A percentile compares a stretch with the other conserved stretches of the same genome.
phyloP scores from a whole-genome alignment of 2,797 vertebrate genomes.

The Myotis pilosus region DNA sequence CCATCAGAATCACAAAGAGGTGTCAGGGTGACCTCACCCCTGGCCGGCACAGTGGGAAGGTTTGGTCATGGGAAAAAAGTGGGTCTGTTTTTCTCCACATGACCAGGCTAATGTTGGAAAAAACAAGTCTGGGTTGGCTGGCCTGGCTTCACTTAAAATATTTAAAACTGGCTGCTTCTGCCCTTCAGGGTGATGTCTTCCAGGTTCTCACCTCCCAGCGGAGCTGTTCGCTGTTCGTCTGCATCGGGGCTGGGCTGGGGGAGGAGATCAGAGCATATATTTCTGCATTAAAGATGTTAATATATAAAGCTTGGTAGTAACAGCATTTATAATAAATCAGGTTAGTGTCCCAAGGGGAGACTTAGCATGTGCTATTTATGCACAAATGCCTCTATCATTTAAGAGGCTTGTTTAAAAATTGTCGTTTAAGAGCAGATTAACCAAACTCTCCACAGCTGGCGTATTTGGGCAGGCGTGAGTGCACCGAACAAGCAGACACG shows the following conservation, averaged over 20 bases:
- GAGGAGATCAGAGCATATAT: constrained; percentile 78
- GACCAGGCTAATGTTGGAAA: constrained; percentile 52
- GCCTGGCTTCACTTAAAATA: constrained; percentile 77
- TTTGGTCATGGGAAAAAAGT: constrained; percentile 67
- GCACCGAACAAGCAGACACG: background rate
- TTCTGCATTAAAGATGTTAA: constrained; percentile 80
- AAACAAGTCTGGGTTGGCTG: constrained; percentile 77
- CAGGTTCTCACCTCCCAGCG: constrained; percentile 65
- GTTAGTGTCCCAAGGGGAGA: constrained; percentile 77
- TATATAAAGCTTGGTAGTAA: constrained; percentile 74
- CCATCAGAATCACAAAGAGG: background rate
- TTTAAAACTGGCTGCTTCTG: constrained; percentile 77
- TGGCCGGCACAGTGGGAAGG: background rate
- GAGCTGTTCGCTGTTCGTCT: constrained; percentile 76
- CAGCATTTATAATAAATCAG: constrained; percentile 79
- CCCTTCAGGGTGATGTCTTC: constrained; percentile 35
- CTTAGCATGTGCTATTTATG: constrained; percentile 75
- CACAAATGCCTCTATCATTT: constrained; percentile 79
- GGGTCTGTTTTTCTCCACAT: constrained; percentile 61
- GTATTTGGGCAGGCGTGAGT: constrained; percentile 43
- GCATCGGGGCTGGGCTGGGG: constrained; percentile 57
- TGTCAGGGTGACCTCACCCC: constrained; percentile 29
- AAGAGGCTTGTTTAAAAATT: constrained; percentile 74
- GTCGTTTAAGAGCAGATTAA: constrained; percentile 70
- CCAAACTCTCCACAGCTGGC: constrained; percentile 61